phyloP scores from a whole-genome alignment of 1,140 invertebrate genomes.

The Camponotus vicinus region DNA sequence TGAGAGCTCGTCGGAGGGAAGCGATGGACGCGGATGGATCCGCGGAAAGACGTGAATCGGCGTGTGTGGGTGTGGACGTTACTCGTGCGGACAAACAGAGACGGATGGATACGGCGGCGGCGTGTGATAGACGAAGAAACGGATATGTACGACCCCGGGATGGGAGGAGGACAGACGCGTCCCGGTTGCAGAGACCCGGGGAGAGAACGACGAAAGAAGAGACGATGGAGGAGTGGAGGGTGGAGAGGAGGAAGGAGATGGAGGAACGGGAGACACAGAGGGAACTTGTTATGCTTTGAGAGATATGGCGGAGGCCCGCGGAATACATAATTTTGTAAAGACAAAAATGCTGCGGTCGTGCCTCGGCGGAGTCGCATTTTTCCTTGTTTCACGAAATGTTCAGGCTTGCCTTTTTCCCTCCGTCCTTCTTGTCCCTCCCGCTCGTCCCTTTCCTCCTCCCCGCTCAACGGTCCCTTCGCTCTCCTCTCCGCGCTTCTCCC shows the following conservation, averaged over 20 bases:
- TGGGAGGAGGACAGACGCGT: slow-evolving; percentile 64
- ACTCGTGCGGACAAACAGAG: slow-evolving; percentile 32
- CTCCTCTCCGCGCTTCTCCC: slow-evolving; percentile 48
- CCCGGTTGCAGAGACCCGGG: slow-evolving; percentile 57
- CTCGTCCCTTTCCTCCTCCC: slow-evolving; percentile 13
- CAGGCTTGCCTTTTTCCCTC: slow-evolving; percentile 75
- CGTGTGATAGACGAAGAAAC: slow-evolving; percentile 31
- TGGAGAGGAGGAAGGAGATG: slow-evolving; percentile 67
- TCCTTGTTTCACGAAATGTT: slow-evolving; percentile 86
- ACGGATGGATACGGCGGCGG: slow-evolving; percentile 29
- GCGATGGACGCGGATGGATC: slow-evolving; percentile 70
- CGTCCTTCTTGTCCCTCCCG: slow-evolving; percentile 63
- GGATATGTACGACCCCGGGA: slow-evolving; percentile 31
- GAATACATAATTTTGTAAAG: slow-evolving; percentile 87
- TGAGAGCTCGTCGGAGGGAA: slow-evolving; percentile 54
- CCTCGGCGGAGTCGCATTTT: slow-evolving; percentile 85
- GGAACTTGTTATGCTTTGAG: slow-evolving; percentile 87
- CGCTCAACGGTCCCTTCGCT: slow-evolving; percentile 32
- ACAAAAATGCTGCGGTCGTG: slow-evolving; percentile 87
- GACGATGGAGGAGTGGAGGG: slow-evolving; percentile 77
- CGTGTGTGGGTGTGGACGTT: slow-evolving; percentile 52
- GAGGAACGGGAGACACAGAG: slow-evolving; percentile 80
- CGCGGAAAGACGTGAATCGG: slow-evolving; percentile 68
- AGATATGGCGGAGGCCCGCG: slow-evolving; percentile 86
- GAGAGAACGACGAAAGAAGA: slow-evolving; percentile 78